phyloP scores from a whole-genome alignment of 2,797 vertebrate species.

The Mormyrus proboscirostris region DNA sequence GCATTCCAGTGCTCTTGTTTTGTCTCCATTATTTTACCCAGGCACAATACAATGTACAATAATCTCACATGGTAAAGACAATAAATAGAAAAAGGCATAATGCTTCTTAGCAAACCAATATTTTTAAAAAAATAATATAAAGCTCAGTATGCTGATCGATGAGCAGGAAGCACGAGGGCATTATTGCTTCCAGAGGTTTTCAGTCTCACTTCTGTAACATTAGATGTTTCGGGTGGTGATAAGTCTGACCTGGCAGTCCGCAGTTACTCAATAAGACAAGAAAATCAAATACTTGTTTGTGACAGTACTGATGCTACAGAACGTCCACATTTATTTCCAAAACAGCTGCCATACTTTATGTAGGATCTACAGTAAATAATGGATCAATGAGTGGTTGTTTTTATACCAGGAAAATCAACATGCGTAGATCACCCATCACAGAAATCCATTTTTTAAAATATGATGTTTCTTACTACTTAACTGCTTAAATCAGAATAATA shows the following conservation, averaged over 20 bases:
- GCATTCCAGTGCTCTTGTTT: neutral
- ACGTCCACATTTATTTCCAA: neutral
- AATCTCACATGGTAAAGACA: neutral
- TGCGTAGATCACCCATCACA: slow-evolving; percentile 21
- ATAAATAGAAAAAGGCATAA: neutral
- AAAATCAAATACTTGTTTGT: slow-evolving; percentile 16
- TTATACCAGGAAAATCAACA: slow-evolving; percentile 11
- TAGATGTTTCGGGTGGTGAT: neutral
- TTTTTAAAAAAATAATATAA: neutral
- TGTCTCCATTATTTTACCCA: neutral
- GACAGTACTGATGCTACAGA: neutral
- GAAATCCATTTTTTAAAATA: slow-evolving; percentile 17
- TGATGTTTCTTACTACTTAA: neutral
- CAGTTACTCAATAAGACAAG: neutral
- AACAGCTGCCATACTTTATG: slow-evolving; percentile 15
- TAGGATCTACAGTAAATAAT: slow-evolving; percentile 24
- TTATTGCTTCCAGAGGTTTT: neutral
- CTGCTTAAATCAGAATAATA: neutral
- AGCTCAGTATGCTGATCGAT: neutral
- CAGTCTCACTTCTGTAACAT: neutral
- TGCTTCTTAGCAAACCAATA: neutral
- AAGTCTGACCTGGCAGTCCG: neutral
- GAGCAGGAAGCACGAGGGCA: neutral
- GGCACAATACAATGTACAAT: neutral
- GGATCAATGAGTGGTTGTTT: slow-evolving; percentile 27